Percentiles rank a stretch among this genome's conserved stretches.
These are phyloP conservation scores for Pseudotriccus pelzelni DNA, from an alignment of 2,797 vertebrate genomes.

Conservation along the genomic window DNA sequence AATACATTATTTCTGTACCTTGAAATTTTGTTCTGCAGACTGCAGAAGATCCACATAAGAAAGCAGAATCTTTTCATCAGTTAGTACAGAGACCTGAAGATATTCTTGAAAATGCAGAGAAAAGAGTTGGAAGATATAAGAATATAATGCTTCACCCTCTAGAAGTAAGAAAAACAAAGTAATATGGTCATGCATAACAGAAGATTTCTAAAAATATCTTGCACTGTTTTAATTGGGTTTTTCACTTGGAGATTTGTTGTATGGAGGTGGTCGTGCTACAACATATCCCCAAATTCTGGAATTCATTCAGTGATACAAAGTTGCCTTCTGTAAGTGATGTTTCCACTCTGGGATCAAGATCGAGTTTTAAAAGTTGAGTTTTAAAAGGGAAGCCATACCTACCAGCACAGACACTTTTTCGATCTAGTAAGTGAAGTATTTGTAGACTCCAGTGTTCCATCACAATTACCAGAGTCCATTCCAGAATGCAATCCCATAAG, in stretches of 20 bases:
- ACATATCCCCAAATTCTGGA: background rate
- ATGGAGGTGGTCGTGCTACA: background rate
- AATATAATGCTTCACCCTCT: slow-evolving; percentile 82
- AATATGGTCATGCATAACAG: background rate
- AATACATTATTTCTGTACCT: background rate
- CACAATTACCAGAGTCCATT: background rate
- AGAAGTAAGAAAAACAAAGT: slow-evolving; percentile 79
- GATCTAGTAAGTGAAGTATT: background rate
- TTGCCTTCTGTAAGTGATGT: background rate
- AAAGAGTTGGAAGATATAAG: slow-evolving; percentile 79
- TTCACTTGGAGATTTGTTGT: background rate
- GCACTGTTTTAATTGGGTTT: background rate
- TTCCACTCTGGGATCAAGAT: background rate
- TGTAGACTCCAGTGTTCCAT: background rate
- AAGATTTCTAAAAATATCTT: background rate
- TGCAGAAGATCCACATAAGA: slow-evolving; percentile 13
- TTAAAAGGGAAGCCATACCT: background rate
- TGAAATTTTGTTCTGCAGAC: slow-evolving; percentile 46
- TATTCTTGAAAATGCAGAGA: slow-evolving; percentile 74
- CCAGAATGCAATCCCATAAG: background rate
- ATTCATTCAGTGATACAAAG: background rate
- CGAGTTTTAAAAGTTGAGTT: background rate
- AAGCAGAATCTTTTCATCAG: slow-evolving; percentile 69
- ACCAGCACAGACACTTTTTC: background rate
- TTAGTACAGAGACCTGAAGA: slow-evolving; percentile 85